Evolutionary conservation across 30 jellyfish, hydroid and myxozoan genomes (phyloP).

Genomic region (Turritopsis dohrnii): DNA sequence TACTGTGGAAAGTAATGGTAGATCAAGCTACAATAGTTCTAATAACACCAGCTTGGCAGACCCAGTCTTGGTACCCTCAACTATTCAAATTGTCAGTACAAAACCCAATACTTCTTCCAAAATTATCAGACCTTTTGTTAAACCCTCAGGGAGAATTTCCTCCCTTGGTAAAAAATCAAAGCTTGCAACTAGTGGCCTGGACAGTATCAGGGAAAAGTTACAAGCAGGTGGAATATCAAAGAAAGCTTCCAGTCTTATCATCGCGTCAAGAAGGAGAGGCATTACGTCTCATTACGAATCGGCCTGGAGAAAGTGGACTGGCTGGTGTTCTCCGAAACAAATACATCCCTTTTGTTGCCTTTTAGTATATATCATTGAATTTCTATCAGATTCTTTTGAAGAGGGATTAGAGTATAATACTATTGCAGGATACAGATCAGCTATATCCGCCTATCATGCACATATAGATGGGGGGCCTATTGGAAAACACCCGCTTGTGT

Average conservation of each 20-base stretch:
- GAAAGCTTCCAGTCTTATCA: slow-evolving; percentile 30
- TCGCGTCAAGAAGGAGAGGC: slow-evolving; percentile 35
- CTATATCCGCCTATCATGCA: background rate
- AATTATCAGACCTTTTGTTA: background rate
- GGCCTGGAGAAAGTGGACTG: too few relatives aligned
- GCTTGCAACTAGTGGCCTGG: slow-evolving; percentile 34
- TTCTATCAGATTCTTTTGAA: too few relatives aligned
- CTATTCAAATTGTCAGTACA: slow-evolving; percentile 3
- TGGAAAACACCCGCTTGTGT: background rate
- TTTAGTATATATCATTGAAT: too few relatives aligned
- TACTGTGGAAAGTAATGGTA: too few relatives aligned
- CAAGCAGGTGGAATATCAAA: slow-evolving; percentile 21
- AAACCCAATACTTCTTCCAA: slow-evolving; percentile 8
- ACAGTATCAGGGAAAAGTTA: slow-evolving; percentile 23
- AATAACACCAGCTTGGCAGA: too few relatives aligned
- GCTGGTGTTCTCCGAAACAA: too few relatives aligned
- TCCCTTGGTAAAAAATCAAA: slow-evolving; percentile 10
- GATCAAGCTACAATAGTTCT: too few relatives aligned
- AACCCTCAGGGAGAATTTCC: slow-evolving; percentile 1
- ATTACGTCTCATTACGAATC: too few relatives aligned
- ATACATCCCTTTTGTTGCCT: too few relatives aligned
- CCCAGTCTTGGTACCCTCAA: slow-evolving; percentile 35
- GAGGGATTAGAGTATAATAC: background rate
- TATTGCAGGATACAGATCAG: background rate
- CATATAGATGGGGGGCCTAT: background rate